A percentile compares a stretch with the other conserved stretches of the same genome.
Conservation (phyloP, 2,888 invertebrate species). For the Stenchaetothrips biformis region DNA sequence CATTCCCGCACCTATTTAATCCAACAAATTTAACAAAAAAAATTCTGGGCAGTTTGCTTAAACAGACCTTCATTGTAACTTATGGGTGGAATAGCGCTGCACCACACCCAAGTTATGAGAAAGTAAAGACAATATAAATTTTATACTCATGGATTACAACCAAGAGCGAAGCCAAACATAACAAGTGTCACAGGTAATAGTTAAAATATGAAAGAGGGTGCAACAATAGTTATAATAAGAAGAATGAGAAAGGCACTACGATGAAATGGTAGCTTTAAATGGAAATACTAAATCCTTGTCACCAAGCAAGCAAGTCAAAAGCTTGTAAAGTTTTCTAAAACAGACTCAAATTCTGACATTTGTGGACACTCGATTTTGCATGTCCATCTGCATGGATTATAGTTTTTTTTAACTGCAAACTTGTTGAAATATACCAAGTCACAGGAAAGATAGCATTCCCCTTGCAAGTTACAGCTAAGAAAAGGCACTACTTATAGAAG, state of each 20-base stretch:
- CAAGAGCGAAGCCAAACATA: constrained; percentile 8
- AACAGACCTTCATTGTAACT: not conserved
- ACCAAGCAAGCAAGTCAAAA: not conserved
- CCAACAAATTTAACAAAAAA: not conserved
- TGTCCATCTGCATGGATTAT: too few species aligned
- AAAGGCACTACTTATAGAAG: constrained; percentile 1
- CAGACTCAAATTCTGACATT: too few species aligned
- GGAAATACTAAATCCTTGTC: not conserved
- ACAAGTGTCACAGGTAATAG: not conserved
- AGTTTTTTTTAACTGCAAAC: too few species aligned
- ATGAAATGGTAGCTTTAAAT: not conserved
- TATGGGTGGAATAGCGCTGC: not conserved
- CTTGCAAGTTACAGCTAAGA: too few species aligned
- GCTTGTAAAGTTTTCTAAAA: too few species aligned
- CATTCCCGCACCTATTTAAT: too few species aligned
- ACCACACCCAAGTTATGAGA: too few species aligned
- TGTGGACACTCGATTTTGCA: too few species aligned
- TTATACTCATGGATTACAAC: not conserved
- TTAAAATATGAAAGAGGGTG: constrained; percentile 7
- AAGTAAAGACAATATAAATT: not conserved
- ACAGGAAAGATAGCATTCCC: too few species aligned
- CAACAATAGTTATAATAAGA: not conserved
- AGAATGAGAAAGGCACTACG: not conserved
- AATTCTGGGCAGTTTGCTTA: not conserved
- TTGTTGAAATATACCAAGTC: too few species aligned